Evolutionary conservation across 2,113 vertebrate genomes (phyloP).

Genomic region (Synodontis membranacea): DNA sequence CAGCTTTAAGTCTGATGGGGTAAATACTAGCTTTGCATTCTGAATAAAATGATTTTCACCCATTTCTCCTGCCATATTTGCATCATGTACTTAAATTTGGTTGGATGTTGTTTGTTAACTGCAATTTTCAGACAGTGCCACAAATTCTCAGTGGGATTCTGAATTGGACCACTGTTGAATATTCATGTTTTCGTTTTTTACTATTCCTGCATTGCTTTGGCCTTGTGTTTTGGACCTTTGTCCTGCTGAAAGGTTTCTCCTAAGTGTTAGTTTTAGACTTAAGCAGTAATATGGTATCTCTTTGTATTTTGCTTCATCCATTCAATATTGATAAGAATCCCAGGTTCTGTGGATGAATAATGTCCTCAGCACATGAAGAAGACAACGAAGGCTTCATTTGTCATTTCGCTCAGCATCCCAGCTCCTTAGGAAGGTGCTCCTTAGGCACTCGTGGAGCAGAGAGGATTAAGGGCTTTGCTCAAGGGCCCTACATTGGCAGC

Average conservation of each 20-base stretch:
- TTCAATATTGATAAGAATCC: not conserved
- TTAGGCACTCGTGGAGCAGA: no score
- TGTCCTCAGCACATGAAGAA: no score
- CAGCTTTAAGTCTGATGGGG: not conserved
- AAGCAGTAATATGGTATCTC: not conserved
- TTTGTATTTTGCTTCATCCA: no score
- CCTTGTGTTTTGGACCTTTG: not conserved
- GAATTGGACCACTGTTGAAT: not conserved
- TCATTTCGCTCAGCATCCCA: no score
- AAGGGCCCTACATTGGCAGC: no score
- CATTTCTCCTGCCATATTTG: not conserved
- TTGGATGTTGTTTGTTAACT: not conserved
- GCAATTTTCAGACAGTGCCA: not conserved
- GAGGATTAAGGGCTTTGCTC: no score
- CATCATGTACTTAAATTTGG: not conserved
- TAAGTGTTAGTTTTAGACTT: not conserved
- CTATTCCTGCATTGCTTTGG: not conserved
- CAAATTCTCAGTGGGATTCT: not conserved
- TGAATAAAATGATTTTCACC: not conserved
- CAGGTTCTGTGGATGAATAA: no score
- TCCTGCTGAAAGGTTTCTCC: not conserved
- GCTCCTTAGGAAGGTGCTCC: no score
- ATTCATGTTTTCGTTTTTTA: not conserved
- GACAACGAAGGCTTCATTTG: no score
- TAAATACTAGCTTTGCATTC: not conserved